Evolutionary conservation across 2,888 invertebrate species (phyloP).

Genomic region (Athrips mouffetella): DNA sequence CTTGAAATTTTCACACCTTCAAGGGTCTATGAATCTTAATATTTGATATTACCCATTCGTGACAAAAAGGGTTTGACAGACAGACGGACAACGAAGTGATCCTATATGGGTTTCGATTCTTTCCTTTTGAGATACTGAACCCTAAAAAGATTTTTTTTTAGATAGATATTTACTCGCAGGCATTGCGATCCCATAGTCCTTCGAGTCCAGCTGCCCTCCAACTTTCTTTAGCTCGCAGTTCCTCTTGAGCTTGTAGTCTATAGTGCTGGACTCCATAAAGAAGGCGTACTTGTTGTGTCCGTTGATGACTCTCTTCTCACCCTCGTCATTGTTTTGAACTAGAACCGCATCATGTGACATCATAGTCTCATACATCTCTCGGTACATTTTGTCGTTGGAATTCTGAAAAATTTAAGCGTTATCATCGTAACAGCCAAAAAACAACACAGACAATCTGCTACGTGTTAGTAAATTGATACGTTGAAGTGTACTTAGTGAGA

Average conservation of each 20-base stretch:
- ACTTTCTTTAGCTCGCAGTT: constrained; percentile 89
- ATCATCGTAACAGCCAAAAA: too few species aligned
- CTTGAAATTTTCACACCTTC: too few species aligned
- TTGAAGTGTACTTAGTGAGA: too few species aligned
- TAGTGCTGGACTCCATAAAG: constrained; percentile 96
- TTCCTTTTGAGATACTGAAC: too few species aligned
- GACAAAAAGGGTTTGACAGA: too few species aligned
- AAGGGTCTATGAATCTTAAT: too few species aligned
- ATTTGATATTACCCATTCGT: too few species aligned
- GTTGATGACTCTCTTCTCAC: constrained; percentile 85
- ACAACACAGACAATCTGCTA: too few species aligned
- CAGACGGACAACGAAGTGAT: too few species aligned
- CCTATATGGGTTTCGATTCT: too few species aligned
- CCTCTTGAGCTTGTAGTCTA: constrained; percentile 92
- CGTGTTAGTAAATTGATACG: too few species aligned
- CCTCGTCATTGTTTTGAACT: constrained; percentile 87
- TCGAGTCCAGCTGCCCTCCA: constrained; percentile 90
- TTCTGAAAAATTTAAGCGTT: constrained; percentile 51
- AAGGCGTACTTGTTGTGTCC: constrained; percentile 86
- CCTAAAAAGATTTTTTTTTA: neutral
- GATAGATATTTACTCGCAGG: constrained; percentile 82
- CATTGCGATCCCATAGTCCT: constrained; percentile 90
- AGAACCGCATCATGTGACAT: constrained; percentile 87
- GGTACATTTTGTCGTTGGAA: constrained; percentile 91
- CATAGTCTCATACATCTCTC: constrained; percentile 95